Evolutionary conservation across 2,797 vertebrate species (phyloP).

Genomic region (Carcharodon carcharias): DNA sequence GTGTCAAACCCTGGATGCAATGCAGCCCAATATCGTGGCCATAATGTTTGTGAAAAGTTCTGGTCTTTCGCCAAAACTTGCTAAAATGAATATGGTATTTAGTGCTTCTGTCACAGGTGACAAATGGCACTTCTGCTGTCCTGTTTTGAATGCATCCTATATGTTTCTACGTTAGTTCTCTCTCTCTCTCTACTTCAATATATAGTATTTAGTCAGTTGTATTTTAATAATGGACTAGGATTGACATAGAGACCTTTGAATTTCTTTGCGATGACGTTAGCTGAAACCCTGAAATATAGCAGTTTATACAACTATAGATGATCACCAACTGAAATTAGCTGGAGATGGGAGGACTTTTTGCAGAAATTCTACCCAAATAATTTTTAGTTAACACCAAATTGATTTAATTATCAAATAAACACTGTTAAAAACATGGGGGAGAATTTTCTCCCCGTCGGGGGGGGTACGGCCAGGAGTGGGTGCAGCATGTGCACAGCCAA

Average conservation of each 20-base stretch:
- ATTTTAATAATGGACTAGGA: not conserved
- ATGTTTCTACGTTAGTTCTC: not conserved
- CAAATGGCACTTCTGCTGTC: no score
- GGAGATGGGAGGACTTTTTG: not conserved
- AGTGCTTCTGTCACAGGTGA: no score
- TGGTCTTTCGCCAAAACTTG: no score
- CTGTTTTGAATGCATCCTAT: no score
- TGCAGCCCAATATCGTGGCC: no score
- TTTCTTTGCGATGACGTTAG: not conserved
- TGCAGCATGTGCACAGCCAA: no score
- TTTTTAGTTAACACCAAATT: not conserved
- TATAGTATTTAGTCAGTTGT: not conserved
- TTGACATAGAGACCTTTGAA: not conserved
- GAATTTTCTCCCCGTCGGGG: no score
- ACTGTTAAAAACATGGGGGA: not conserved
- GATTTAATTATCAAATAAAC: not conserved
- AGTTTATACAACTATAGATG: not conserved
- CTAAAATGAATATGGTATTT: no score
- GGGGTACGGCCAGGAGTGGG: no score
- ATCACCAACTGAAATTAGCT: not conserved
- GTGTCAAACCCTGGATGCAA: no score
- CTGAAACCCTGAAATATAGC: not conserved
- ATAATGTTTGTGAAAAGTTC: not conserved
- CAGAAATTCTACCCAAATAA: not conserved
- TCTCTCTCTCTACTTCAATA: not conserved